Conservation (phyloP, 2,797 vertebrate species). For the Trichosurus vulpecula region DNA sequence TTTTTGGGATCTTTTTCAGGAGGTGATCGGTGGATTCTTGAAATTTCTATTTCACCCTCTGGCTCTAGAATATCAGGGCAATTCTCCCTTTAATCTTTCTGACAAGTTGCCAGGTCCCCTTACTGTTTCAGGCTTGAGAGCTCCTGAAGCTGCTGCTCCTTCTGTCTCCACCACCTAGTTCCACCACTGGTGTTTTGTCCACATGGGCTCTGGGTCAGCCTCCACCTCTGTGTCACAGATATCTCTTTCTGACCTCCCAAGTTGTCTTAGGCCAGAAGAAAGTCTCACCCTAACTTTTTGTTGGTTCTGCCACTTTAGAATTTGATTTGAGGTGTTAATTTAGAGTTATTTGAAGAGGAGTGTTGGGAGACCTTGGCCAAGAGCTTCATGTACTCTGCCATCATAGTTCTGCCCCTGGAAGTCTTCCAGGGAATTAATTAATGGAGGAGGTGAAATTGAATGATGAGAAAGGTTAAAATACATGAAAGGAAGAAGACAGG, state of each 20-base stretch:
- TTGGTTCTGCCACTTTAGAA: not conserved
- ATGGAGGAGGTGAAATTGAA: not conserved
- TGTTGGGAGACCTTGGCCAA: not conserved
- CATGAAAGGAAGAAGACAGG: not conserved
- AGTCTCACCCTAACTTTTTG: not conserved
- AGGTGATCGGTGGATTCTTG: too few species aligned
- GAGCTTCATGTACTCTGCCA: not conserved
- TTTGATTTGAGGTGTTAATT: not conserved
- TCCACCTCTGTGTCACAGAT: not conserved
- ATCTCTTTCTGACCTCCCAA: not conserved
- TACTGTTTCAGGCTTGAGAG: not conserved
- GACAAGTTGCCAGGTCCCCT: not conserved
- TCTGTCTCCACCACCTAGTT: not conserved
- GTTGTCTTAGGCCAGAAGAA: not conserved
- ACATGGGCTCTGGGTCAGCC: not conserved
- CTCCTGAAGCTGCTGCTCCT: not conserved
- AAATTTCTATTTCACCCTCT: too few species aligned
- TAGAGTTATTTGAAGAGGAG: not conserved
- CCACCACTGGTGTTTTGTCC: not conserved
- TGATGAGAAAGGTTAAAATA: not conserved
- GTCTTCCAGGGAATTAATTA: not conserved
- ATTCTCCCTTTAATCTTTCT: too few species aligned
- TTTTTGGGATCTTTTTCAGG: too few species aligned
- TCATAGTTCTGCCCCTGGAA: not conserved
- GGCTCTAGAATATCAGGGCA: too few species aligned